A percentile compares a stretch with the other conserved stretches of the same genome.
These are phyloP conservation scores for Caranx melampygus DNA, from an alignment of 2,113 vertebrate species.

Conservation along the genomic window DNA sequence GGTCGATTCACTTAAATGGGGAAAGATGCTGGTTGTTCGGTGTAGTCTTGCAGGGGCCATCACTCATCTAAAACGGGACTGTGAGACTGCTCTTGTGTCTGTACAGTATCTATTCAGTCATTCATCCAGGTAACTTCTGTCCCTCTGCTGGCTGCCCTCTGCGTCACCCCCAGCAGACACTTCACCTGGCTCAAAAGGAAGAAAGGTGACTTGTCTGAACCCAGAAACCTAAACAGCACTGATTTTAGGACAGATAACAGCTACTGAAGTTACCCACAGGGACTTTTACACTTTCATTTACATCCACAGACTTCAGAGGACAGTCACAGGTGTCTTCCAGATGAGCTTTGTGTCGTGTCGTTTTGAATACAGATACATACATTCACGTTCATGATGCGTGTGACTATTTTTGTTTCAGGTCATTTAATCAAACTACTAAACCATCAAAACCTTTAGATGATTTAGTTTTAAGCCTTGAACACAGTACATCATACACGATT, in stretches of 20 bases:
- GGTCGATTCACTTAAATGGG: constrained; percentile 67
- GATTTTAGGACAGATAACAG: background rate
- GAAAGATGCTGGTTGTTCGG: constrained; percentile 65
- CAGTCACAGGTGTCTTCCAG: background rate
- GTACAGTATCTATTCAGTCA: constrained; percentile 55
- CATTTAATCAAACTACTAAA: constrained; percentile 76
- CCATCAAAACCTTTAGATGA: constrained; percentile 58
- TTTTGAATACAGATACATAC: background rate
- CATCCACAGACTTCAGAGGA: background rate
- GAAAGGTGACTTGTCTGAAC: constrained; percentile 52
- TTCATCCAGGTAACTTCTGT: constrained; percentile 56
- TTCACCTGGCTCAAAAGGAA: constrained; percentile 41
- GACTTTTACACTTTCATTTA: background rate
- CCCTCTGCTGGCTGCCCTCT: constrained; percentile 71
- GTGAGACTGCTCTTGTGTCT: constrained; percentile 66
- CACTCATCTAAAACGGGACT: constrained; percentile 68
- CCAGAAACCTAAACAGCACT: background rate
- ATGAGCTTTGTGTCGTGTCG: background rate
- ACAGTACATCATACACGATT: constrained; percentile 82
- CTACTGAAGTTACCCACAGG: background rate
- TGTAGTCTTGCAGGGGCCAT: constrained; percentile 76
- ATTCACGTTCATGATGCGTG: background rate
- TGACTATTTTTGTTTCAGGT: constrained; percentile 43
- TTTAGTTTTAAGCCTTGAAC: constrained; percentile 53
- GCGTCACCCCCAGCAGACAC: constrained; percentile 67